Conservation (phyloP, 2,797 vertebrate genomes). For the Apogon talboti region DNA sequence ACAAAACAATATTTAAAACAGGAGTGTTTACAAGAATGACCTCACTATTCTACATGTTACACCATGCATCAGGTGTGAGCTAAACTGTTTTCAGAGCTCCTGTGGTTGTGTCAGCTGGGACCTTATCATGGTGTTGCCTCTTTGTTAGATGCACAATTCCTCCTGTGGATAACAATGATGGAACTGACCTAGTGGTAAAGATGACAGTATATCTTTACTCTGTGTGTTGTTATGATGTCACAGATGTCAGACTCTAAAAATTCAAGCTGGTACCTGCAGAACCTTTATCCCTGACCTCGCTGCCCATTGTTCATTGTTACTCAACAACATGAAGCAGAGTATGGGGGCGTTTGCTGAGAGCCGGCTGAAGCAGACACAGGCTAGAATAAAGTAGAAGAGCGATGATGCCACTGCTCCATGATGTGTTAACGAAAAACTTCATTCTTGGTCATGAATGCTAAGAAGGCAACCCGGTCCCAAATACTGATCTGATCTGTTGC, state of each 20-base stretch:
- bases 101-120: conserved; percentile 1
- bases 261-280: conserved; percentile 19
- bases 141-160: conserved; percentile 9
- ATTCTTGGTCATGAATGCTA: conserved; percentile 15
- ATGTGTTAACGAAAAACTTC: conserved; percentile 19
- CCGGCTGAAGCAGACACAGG: conserved; percentile 26
- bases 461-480: conserved; percentile 7
- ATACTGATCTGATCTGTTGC: not conserved
- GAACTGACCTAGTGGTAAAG: conserved; percentile 9
- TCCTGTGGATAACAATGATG: conserved; percentile 12
- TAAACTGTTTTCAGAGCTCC: conserved; percentile 9
- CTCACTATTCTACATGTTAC: not conserved
- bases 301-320: conserved; percentile 32
- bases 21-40: no score
- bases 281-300: conserved; percentile 8
- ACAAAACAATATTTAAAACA: no score
- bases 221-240: conserved; percentile 16
- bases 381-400: conserved; percentile 38
- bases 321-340: conserved; percentile 5
- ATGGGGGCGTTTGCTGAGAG: conserved; percentile 6
- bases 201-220: conserved; percentile 24
- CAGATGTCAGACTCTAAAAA: conserved; percentile 15
- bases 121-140: conserved; percentile 9
- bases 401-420: conserved; percentile 23
- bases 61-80: conserved; percentile 1